A percentile compares a stretch with the other conserved stretches of the same genome.
phyloP scores from a whole-genome alignment of 1,140 invertebrate genomes.

The Calliopsis andreniformis region DNA sequence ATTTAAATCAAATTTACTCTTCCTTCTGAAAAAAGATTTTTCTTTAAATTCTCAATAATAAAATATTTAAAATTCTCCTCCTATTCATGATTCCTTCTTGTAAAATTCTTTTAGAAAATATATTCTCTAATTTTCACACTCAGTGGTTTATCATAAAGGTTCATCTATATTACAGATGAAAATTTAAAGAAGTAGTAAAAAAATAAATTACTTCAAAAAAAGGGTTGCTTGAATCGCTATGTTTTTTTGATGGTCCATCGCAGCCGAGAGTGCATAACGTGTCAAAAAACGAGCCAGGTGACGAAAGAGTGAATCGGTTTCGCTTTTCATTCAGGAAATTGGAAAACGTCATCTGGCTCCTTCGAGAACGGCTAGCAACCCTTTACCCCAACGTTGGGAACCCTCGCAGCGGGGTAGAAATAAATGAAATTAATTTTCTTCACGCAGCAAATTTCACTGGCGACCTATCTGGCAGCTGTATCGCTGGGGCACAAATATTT shows the following conservation, averaged over 20 bases:
- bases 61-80: too few relatives aligned
- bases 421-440: conserved; percentile 72
- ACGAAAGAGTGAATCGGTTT: conserved; percentile 72
- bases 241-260: not conserved
- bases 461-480: not conserved
- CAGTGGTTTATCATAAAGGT: too few relatives aligned
- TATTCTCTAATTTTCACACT: not conserved
- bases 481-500: not conserved
- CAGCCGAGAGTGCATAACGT: conserved; percentile 27
- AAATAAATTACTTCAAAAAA: not conserved
- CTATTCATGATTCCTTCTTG: too few relatives aligned
- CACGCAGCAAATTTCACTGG: not conserved
- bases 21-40: not conserved
- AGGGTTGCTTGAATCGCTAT: conserved; percentile 16
- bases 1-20: conserved; percentile 34
- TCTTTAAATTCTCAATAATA: too few relatives aligned
- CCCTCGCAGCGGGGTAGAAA: conserved; percentile 71
- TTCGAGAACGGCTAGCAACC: conserved; percentile 63
- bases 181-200: conserved; percentile 4
- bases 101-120: too few relatives aligned
- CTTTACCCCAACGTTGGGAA: conserved; percentile 63
- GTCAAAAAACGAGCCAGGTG: conserved; percentile 69
- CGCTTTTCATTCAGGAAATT: conserved; percentile 77
- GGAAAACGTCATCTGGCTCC: conserved; percentile 77
- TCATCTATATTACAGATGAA: not conserved